Conservation (phyloP, 1,140 invertebrate species). For the Cydia amplana region DNA sequence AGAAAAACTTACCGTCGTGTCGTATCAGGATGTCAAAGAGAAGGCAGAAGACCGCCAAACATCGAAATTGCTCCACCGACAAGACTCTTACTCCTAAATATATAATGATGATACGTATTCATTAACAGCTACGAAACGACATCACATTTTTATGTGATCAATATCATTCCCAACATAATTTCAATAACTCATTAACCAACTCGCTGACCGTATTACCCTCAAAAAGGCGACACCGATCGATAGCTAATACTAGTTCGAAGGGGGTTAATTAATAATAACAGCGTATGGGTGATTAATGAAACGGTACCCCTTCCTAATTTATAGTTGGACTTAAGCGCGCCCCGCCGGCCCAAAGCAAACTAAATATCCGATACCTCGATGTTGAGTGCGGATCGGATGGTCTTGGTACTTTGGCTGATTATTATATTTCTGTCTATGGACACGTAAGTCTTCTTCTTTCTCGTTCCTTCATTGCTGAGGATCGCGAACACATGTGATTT, state of each 20-base stretch:
- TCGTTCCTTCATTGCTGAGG: too few relatives aligned
- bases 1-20: too few relatives aligned
- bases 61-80: too few relatives aligned
- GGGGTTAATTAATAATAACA: conserved; percentile 80
- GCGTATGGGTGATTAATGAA: conserved; percentile 80
- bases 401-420: conserved; percentile 58
- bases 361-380: conserved; percentile 79
- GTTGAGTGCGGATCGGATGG: conserved; percentile 45
- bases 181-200: neutral
- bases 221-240: conserved; percentile 55
- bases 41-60: too few relatives aligned
- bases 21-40: too few relatives aligned
- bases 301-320: conserved; percentile 79
- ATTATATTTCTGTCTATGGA: too few relatives aligned
- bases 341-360: conserved; percentile 75
- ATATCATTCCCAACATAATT: neutral
- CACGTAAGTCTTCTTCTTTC: too few relatives aligned
- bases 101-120: too few relatives aligned
- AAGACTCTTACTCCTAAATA: too few relatives aligned
- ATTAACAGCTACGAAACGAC: too few relatives aligned
- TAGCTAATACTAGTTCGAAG: conserved; percentile 67
- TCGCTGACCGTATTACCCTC: conserved; percentile 46
- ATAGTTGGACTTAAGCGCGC: conserved; percentile 78
- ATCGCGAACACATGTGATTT: too few relatives aligned
- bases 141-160: too few relatives aligned